phyloP scores from a whole-genome alignment of 37 sponge, comb jelly and placozoan species.

The Amphimedon queenslandica region DNA sequence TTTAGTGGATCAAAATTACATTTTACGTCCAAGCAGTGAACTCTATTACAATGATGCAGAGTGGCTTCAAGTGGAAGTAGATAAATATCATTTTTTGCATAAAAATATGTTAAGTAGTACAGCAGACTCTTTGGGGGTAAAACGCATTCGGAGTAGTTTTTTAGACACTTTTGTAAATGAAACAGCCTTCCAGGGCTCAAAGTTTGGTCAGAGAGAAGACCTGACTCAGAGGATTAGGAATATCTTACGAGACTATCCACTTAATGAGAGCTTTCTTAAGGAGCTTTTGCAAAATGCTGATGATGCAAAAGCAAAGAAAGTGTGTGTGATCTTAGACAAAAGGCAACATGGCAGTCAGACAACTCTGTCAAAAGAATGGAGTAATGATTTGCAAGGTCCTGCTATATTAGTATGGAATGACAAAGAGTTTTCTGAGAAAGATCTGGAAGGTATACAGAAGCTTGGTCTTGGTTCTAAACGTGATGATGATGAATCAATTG shows the following conservation, averaged over 20 bases:
- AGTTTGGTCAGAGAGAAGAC: constrained; percentile 72
- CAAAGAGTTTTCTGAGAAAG: constrained; percentile 31
- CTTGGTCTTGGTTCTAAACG: too few relatives aligned
- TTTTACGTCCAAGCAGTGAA: constrained; percentile 13
- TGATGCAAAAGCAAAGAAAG: constrained; percentile 69
- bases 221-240: constrained; percentile 65
- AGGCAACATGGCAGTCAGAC: constrained; percentile 12
- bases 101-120: constrained; percentile 4
- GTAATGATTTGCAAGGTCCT: constrained; percentile 50
- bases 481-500: too few relatives aligned
- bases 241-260: constrained; percentile 54
- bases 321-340: constrained; percentile 56
- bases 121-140: constrained; percentile 24
- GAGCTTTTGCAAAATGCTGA: constrained; percentile 80
- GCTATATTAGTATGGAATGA: constrained; percentile 57
- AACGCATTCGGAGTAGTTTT: constrained; percentile 29
- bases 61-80: constrained; percentile 16
- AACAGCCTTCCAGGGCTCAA: background rate
- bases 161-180: constrained; percentile 15
- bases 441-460: constrained; percentile 53
- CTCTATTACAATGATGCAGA: constrained; percentile 45
- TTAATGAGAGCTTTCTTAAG: constrained; percentile 22
- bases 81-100: constrained; percentile 19
- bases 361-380: constrained; percentile 44
- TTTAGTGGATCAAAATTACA: constrained; percentile 15